Conservation (phyloP, 2,888 invertebrate species). For the Dryadula phaetusa region DNA sequence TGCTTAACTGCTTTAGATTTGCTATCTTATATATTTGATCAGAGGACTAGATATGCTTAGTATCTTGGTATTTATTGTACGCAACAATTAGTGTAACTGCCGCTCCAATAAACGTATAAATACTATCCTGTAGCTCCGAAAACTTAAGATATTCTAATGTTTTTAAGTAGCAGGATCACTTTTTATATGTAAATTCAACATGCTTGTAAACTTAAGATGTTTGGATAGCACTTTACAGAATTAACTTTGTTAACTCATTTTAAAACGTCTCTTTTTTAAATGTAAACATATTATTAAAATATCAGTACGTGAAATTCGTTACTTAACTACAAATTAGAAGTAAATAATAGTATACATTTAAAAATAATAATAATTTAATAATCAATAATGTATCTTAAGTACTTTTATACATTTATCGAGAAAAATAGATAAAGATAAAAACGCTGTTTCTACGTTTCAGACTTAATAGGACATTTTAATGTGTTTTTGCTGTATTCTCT, state of each 20-base stretch:
- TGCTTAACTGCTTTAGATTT: slow-evolving; percentile 38
- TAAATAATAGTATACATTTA: neutral
- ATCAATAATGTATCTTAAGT: neutral
- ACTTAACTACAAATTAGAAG: neutral
- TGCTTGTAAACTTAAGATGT: too few relatives aligned
- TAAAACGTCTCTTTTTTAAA: too few relatives aligned
- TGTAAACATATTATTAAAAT: too few relatives aligned
- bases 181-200: too few relatives aligned
- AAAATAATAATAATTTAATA: neutral
- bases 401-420: neutral
- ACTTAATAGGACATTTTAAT: slow-evolving; percentile 38
- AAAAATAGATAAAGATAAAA: slow-evolving; percentile 16
- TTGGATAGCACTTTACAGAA: too few relatives aligned
- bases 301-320: too few relatives aligned
- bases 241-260: too few relatives aligned
- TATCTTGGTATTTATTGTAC: slow-evolving; percentile 26
- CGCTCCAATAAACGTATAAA: neutral
- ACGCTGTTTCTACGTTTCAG: slow-evolving; percentile 22
- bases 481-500: slow-evolving; percentile 34
- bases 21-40: slow-evolving; percentile 39
- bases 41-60: slow-evolving; percentile 31
- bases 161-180: too few relatives aligned
- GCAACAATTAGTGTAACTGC: slow-evolving; percentile 10
- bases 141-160: neutral
- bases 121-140: neutral